These are phyloP conservation scores for Dromococcyx pavoninus DNA, from an alignment of 2,797 vertebrate genomes.

Conservation along the genomic window DNA sequence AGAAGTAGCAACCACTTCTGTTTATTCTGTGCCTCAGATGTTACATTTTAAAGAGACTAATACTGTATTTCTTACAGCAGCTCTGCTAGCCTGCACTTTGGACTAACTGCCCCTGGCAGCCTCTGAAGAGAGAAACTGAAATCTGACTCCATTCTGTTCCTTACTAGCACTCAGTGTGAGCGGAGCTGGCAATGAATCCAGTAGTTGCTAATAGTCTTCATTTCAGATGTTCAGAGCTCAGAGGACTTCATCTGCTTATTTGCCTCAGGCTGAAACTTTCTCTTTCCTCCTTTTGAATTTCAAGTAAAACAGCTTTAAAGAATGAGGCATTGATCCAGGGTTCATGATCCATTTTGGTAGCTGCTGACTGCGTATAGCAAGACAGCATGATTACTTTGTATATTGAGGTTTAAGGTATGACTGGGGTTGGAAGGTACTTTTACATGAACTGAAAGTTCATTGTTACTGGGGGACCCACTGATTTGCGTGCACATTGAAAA, in stretches of 20 bases:
- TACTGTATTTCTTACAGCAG: background rate
- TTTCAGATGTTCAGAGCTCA: background rate
- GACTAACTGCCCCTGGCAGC: conserved; percentile 11
- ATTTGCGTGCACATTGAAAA: background rate
- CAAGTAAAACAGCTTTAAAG: background rate
- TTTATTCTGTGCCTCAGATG: background rate
- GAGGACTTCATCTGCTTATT: background rate
- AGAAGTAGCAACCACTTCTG: background rate
- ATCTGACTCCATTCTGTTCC: background rate
- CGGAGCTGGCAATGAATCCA: background rate
- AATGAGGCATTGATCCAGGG: background rate
- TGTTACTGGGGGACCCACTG: background rate
- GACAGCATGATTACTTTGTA: background rate
- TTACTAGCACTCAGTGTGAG: background rate
- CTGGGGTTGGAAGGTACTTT: background rate
- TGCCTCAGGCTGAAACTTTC: background rate
- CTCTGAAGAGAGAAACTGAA: background rate
- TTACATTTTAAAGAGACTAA: background rate
- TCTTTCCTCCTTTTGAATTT: background rate
- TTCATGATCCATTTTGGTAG: background rate
- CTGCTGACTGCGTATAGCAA: background rate
- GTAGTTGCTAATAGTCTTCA: background rate
- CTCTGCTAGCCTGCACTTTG: background rate
- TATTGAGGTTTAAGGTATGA: background rate
- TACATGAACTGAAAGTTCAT: background rate